Percentiles rank a stretch among this genome's conserved stretches.
These are phyloP conservation scores for Hydroisotoma schaefferi DNA, from an alignment of 2,888 invertebrate species.

Conservation along the genomic window DNA sequence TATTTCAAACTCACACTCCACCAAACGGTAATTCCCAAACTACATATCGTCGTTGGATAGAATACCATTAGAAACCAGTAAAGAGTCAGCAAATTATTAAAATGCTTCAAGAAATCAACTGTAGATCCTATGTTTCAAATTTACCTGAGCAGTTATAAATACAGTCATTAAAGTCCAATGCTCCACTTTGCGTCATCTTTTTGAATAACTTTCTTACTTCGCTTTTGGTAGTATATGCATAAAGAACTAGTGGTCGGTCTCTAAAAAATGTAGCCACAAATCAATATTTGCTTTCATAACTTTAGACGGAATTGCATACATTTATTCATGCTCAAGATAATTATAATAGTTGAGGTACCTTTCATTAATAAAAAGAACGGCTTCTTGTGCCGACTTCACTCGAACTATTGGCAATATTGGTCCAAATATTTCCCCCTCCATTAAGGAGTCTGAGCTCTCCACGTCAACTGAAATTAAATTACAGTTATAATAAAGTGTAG, in stretches of 20 bases:
- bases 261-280: too few species aligned
- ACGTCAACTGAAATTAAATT: constrained; percentile 27
- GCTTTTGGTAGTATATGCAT: constrained; percentile 55
- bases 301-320: too few species aligned
- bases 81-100: too few species aligned
- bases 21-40: too few species aligned
- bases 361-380: constrained; percentile 78
- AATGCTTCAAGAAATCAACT: constrained; percentile 2
- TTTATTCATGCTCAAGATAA: too few species aligned
- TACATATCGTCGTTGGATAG: too few species aligned
- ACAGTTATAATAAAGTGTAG: neutral
- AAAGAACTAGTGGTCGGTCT: constrained; percentile 53
- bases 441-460: constrained; percentile 47
- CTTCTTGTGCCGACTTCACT: constrained; percentile 78
- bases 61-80: too few species aligned
- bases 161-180: constrained; percentile 55
- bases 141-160: constrained; percentile 50
- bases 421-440: constrained; percentile 88
- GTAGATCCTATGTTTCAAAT: neutral
- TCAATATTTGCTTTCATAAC: too few species aligned
- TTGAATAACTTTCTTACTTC: constrained; percentile 51
- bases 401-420: constrained; percentile 88
- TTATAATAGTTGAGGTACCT: constrained; percentile 20
- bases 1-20: too few species aligned
- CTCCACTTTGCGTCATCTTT: constrained; percentile 51